Evolutionary conservation across 2,113 vertebrate genomes (phyloP).

Genomic region (Myiozetetes cayanensis): DNA sequence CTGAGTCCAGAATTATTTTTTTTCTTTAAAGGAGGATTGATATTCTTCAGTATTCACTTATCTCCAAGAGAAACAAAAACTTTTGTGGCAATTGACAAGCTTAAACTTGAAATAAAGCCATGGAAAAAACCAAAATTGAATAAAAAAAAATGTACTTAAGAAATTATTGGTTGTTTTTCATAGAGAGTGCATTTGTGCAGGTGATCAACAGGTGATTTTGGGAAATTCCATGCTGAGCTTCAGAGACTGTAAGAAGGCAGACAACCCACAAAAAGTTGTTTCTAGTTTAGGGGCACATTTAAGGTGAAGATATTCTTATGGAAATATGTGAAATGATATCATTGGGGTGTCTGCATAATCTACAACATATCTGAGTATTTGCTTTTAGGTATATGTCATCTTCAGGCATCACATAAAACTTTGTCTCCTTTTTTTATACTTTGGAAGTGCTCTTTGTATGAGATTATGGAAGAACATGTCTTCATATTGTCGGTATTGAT

Average conservation of each 20-base stretch:
- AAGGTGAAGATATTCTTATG: neutral
- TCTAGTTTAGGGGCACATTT: neutral
- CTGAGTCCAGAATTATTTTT: neutral
- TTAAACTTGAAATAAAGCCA: neutral
- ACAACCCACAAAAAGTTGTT: neutral
- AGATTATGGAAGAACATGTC: neutral
- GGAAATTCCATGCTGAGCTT: neutral
- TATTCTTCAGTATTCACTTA: neutral
- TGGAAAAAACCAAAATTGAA: neutral
- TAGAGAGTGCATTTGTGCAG: neutral
- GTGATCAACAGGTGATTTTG: neutral
- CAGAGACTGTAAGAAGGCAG: neutral
- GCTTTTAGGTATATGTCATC: neutral
- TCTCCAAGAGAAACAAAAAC: neutral
- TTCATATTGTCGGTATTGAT: neutral
- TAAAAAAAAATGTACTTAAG: neutral
- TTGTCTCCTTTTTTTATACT: neutral
- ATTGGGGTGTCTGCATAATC: neutral
- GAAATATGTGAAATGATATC: neutral
- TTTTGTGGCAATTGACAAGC: neutral
- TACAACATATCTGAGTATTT: neutral
- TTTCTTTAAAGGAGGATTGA: neutral
- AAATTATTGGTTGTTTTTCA: neutral
- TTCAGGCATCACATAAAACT: neutral
- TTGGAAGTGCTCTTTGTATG: neutral